These are phyloP conservation scores for Anomalospiza imberbis DNA, from an alignment of 2,797 vertebrate genomes.

Conservation along the genomic window DNA sequence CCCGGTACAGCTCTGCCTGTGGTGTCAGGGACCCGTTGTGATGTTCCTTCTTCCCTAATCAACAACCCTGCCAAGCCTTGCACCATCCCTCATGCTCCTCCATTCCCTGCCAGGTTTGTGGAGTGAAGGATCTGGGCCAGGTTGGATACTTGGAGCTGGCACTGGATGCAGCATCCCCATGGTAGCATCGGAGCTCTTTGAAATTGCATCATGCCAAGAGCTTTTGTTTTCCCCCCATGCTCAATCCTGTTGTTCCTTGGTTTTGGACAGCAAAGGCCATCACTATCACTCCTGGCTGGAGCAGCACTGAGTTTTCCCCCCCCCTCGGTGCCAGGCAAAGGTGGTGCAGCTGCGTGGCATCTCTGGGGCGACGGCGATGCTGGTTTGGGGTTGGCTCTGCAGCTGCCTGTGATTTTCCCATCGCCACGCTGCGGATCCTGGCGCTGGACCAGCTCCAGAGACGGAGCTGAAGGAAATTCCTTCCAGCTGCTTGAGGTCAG, in stretches of 20 bases:
- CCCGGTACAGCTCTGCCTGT: rapidly evolving
- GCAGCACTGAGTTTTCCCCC: background rate
- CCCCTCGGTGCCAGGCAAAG: background rate
- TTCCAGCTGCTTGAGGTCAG: slow-evolving; percentile 42
- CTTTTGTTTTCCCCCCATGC: rapidly evolving
- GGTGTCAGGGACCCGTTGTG: background rate
- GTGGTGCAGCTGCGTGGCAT: rapidly evolving
- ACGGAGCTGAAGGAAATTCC: slow-evolving; percentile 43
- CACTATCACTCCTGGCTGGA: rapidly evolving
- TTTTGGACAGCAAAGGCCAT: background rate
- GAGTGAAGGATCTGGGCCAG: background rate
- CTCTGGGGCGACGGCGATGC: rapidly evolving
- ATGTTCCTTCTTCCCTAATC: background rate
- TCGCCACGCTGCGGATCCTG: background rate
- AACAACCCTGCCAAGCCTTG: rapidly evolving
- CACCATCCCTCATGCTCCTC: rapidly evolving
- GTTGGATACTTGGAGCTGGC: background rate
- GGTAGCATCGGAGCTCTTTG: rapidly evolving
- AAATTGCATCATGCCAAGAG: background rate
- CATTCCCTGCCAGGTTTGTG: background rate
- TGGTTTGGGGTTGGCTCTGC: background rate
- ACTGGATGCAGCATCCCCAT: background rate
- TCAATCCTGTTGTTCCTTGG: background rate
- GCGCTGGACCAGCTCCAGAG: background rate
- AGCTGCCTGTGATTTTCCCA: slow-evolving; percentile 27